phyloP scores from a whole-genome alignment of 2,797 vertebrate genomes.

The Ptychadena robeensis region DNA sequence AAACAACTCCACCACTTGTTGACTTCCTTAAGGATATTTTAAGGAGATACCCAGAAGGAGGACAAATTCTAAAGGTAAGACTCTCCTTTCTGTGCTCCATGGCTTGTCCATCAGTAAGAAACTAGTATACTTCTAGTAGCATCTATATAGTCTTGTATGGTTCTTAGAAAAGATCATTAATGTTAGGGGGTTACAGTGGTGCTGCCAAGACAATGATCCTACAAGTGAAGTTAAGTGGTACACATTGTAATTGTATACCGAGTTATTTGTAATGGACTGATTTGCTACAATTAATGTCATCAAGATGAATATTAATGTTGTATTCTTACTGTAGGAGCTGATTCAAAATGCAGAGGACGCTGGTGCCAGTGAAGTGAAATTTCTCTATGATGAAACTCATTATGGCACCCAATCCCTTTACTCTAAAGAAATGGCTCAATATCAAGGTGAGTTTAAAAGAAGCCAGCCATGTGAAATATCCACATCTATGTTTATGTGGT shows the following conservation, averaged over 20 bases:
- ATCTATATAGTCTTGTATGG: no score
- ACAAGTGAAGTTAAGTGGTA: no score
- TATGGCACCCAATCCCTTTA: slow-evolving; percentile 93
- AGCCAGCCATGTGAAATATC: no score
- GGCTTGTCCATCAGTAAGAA: neutral
- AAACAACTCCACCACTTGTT: slow-evolving; percentile 95
- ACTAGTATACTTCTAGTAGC: neutral
- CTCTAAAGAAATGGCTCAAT: slow-evolving; percentile 92
- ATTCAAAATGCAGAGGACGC: slow-evolving; percentile 99
- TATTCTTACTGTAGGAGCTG: slow-evolving; percentile 81
- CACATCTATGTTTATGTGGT: no score
- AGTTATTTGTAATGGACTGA: neutral
- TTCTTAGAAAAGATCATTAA: no score
- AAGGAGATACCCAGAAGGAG: slow-evolving; percentile 95
- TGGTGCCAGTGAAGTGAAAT: slow-evolving; percentile 93
- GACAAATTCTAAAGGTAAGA: slow-evolving; percentile 96
- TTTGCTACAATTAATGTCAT: neutral
- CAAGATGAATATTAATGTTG: neutral
- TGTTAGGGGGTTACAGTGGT: no score
- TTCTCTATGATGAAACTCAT: slow-evolving; percentile 94
- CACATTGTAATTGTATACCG: no score
- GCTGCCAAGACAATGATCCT: no score
- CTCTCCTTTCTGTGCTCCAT: neutral
- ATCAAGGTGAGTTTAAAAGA: slow-evolving; percentile 88
- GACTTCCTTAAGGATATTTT: slow-evolving; percentile 98